Conservation (phyloP, 2,113 vertebrate genomes). For the Daboia siamensis region DNA sequence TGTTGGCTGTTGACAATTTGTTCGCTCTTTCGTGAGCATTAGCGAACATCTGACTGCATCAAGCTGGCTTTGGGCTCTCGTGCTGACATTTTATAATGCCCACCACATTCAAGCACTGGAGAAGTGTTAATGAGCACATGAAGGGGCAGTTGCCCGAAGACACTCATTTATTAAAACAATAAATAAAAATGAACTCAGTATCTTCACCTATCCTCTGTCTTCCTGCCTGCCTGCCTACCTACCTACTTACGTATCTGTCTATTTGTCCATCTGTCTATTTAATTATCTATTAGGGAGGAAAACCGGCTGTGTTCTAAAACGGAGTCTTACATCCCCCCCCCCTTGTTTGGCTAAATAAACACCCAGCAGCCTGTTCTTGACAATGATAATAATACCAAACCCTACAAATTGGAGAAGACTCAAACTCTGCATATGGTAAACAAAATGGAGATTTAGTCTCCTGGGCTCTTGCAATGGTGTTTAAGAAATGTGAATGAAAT, state of each 20-base stretch:
- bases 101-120: slow-evolving; percentile 66
- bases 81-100: slow-evolving; percentile 76
- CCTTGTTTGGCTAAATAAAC: slow-evolving; percentile 55
- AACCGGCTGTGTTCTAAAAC: slow-evolving; percentile 67
- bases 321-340: slow-evolving; percentile 43
- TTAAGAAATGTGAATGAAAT: slow-evolving; percentile 54
- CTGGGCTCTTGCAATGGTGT: slow-evolving; percentile 50
- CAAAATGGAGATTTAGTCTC: slow-evolving; percentile 57
- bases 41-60: slow-evolving; percentile 69
- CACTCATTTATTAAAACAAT: slow-evolving; percentile 45
- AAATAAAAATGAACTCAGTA: neutral
- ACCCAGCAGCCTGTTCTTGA: slow-evolving; percentile 59
- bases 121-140: slow-evolving; percentile 77
- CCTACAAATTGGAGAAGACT: slow-evolving; percentile 59
- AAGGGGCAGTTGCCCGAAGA: slow-evolving; percentile 73
- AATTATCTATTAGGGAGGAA: slow-evolving; percentile 21
- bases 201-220: neutral
- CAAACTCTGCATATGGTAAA: slow-evolving; percentile 56
- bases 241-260: neutral
- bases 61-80: slow-evolving; percentile 70
- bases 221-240: neutral
- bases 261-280: neutral
- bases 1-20: slow-evolving; percentile 71
- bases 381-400: slow-evolving; percentile 54
- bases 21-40: slow-evolving; percentile 67